These are phyloP conservation scores for Macrotus californicus DNA, from an alignment of 2,113 vertebrate genomes.

Conservation along the genomic window DNA sequence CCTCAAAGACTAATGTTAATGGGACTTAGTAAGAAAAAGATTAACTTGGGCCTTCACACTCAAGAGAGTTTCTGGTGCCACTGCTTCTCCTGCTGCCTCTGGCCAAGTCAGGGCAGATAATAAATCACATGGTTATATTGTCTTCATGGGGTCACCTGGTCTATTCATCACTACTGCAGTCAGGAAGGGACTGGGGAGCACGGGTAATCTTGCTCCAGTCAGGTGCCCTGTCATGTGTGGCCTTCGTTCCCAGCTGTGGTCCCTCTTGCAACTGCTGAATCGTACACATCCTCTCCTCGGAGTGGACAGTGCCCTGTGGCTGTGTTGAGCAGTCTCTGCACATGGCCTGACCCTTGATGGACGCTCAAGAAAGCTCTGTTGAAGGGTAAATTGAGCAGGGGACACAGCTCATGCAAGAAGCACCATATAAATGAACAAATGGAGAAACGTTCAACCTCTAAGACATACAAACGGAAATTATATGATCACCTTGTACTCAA, in stretches of 20 bases:
- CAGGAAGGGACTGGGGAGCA: neutral
- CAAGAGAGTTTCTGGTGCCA: neutral
- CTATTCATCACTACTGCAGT: neutral
- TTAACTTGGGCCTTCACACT: neutral
- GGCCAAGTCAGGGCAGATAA: neutral
- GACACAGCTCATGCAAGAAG: neutral
- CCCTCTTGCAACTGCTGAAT: neutral
- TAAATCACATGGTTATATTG: neutral
- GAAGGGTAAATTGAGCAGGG: neutral
- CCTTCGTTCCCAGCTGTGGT: neutral
- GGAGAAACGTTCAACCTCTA: neutral
- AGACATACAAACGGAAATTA: neutral
- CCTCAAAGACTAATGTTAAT: neutral
- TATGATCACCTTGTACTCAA: neutral
- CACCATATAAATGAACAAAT: neutral
- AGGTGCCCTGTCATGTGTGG: neutral
- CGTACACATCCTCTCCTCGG: neutral
- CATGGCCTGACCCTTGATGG: rapidly evolving
- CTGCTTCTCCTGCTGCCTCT: neutral
- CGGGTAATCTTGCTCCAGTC: neutral
- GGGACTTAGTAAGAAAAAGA: neutral
- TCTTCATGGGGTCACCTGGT: neutral
- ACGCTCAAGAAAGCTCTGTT: neutral
- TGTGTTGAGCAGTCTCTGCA: neutral
- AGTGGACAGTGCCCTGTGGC: rapidly evolving